phyloP scores from a whole-genome alignment of 2,113 vertebrate species.

The Salvator merianae region DNA sequence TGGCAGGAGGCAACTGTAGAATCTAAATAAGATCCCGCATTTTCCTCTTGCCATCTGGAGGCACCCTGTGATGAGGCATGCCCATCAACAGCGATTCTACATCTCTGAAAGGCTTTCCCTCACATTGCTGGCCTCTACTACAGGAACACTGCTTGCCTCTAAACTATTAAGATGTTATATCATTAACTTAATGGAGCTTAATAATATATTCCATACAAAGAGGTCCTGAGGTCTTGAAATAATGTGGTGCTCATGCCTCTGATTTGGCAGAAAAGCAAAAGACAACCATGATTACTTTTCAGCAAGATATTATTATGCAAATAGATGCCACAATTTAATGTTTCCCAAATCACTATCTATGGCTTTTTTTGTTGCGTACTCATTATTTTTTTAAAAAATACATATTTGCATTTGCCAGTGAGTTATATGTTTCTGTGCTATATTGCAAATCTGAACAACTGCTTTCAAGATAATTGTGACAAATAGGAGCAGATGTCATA shows the following conservation, averaged over 20 bases:
- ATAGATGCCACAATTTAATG: constrained; percentile 14
- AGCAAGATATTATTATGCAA: background rate
- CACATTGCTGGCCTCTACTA: background rate
- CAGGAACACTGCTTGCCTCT: background rate
- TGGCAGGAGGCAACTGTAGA: no score
- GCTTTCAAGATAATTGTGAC: constrained; percentile 18
- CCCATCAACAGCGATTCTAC: no score
- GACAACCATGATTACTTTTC: constrained; percentile 22
- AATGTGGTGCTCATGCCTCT: constrained; percentile 1
- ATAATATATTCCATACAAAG: background rate
- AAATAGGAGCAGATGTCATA: constrained; percentile 19
- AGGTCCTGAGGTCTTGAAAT: background rate
- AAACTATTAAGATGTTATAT: constrained; percentile 1
- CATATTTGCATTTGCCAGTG: background rate
- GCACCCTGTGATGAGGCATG: no score
- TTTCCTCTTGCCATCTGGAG: no score
- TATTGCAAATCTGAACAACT: constrained; percentile 14
- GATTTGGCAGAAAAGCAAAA: background rate
- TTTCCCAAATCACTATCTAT: constrained; percentile 9
- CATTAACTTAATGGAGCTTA: constrained; percentile 4
- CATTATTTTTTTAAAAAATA: background rate
- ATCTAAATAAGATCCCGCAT: no score
- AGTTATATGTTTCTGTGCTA: background rate
- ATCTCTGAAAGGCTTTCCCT: background rate
- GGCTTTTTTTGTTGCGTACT: constrained; percentile 19